Percentiles rank a stretch among this genome's conserved stretches.
Conservation (phyloP, 53 echinoderm and acorn worm genomes). For the Stichopus horrens region DNA sequence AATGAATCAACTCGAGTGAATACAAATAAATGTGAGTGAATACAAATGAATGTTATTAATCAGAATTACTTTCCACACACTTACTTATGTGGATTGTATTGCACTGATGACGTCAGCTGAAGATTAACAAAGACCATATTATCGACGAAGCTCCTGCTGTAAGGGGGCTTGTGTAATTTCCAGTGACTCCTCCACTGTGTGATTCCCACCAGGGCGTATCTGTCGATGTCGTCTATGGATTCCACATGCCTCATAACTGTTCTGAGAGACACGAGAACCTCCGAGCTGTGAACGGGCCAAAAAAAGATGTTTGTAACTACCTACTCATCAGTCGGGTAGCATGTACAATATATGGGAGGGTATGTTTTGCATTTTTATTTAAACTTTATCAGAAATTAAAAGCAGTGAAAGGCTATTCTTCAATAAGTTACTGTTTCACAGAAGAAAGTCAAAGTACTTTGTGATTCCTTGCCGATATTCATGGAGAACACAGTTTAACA, state of each 20-base stretch:
- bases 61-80: neutral
- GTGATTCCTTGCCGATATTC: too few relatives aligned
- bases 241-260: constrained; percentile 72
- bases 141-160: constrained; percentile 56
- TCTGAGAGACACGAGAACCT: constrained; percentile 68
- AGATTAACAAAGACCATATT: constrained; percentile 88
- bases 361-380: too few relatives aligned
- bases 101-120: constrained; percentile 69
- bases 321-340: too few relatives aligned
- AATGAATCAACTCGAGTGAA: too few relatives aligned
- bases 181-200: constrained; percentile 75
- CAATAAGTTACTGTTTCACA: too few relatives aligned
- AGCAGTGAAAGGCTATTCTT: too few relatives aligned
- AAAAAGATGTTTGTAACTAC: neutral
- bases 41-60: too few relatives aligned
- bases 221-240: constrained; percentile 60
- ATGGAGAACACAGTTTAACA: too few relatives aligned
- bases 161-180: constrained; percentile 40
- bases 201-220: constrained; percentile 74
- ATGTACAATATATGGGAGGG: too few relatives aligned
- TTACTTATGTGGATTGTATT: constrained; percentile 87
- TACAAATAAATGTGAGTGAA: too few relatives aligned
- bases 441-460: too few relatives aligned
- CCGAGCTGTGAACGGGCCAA: constrained; percentile 44
- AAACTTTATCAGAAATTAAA: too few relatives aligned